Percentiles rank a stretch among this genome's conserved stretches.
Evolutionary conservation across 2,888 invertebrate genomes (phyloP).

Genomic region (Teleiodes luculella): DNA sequence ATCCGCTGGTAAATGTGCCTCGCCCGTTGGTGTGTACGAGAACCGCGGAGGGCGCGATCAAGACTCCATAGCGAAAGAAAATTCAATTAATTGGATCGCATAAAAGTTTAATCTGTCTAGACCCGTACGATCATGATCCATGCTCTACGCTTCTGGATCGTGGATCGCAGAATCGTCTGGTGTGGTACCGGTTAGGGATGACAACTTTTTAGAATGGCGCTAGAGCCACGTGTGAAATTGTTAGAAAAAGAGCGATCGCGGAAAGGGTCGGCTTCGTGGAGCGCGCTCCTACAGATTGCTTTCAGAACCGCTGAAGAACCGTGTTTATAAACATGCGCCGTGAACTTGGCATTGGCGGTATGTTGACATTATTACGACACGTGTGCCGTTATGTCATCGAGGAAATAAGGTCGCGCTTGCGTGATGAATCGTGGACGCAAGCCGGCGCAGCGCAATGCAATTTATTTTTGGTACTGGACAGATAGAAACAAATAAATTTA

Average conservation of each 20-base stretch:
- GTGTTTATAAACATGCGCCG: slow-evolving; percentile 18
- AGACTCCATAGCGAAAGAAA: too few relatives aligned
- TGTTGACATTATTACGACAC: slow-evolving; percentile 25
- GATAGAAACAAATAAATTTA: too few relatives aligned
- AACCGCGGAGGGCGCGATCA: too few relatives aligned
- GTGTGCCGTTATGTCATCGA: slow-evolving; percentile 22
- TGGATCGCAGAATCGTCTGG: too few relatives aligned
- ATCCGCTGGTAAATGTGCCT: too few relatives aligned
- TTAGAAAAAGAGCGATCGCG: background rate
- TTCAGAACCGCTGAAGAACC: slow-evolving; percentile 11
- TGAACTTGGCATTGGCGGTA: slow-evolving; percentile 26
- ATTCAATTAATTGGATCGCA: too few relatives aligned
- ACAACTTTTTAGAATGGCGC: background rate
- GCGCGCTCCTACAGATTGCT: slow-evolving; percentile 3
- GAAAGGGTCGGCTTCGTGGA: background rate
- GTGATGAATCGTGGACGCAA: slow-evolving; percentile 12
- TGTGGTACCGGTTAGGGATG: too few relatives aligned
- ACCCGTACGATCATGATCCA: too few relatives aligned
- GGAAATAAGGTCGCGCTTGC: slow-evolving; percentile 21
- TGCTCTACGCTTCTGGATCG: too few relatives aligned
- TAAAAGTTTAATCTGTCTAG: too few relatives aligned
- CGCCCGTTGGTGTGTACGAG: too few relatives aligned
- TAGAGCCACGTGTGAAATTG: background rate
- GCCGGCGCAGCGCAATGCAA: slow-evolving; percentile 6
- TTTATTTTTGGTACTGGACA: background rate